A percentile compares a stretch with the other conserved stretches of the same genome.
These are phyloP conservation scores for Etia nguti DNA, from an alignment of 2,113 vertebrate species.

Conservation along the genomic window DNA sequence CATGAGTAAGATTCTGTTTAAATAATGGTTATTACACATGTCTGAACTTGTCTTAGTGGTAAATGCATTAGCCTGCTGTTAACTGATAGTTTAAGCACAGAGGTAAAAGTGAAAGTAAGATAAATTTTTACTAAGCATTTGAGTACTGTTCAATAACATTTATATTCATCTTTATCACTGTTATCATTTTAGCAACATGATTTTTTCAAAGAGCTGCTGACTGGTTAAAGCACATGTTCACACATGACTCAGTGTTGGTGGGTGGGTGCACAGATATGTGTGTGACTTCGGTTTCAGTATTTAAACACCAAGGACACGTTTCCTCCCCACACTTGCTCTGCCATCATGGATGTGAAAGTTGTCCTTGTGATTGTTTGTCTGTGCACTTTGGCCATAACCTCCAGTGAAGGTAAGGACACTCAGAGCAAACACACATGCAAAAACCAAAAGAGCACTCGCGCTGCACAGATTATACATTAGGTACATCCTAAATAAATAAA, in stretches of 20 bases:
- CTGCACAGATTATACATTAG: neutral
- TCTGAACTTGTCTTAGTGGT: neutral
- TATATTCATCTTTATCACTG: neutral
- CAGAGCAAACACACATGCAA: neutral
- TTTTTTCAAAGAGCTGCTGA: neutral
- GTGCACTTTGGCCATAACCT: constrained; percentile 30
- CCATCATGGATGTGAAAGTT: constrained; percentile 62
- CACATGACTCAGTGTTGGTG: neutral
- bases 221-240: neutral
- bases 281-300: neutral
- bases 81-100: neutral
- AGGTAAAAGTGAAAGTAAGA: neutral
- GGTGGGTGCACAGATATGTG: neutral
- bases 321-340: neutral
- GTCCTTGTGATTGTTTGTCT: constrained; percentile 24
- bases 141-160: neutral
- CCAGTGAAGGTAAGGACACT: constrained; percentile 62
- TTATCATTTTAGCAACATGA: neutral
- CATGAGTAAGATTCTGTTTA: neutral
- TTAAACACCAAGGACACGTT: neutral
- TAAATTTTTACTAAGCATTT: neutral
- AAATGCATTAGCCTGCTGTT: neutral
- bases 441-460: neutral
- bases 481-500: neutral
- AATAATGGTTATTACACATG: constrained; percentile 19